A percentile compares a stretch with the other conserved stretches of the same genome.
phyloP scores from a whole-genome alignment of 1,140 invertebrate species.

The Papilio dardanus region DNA sequence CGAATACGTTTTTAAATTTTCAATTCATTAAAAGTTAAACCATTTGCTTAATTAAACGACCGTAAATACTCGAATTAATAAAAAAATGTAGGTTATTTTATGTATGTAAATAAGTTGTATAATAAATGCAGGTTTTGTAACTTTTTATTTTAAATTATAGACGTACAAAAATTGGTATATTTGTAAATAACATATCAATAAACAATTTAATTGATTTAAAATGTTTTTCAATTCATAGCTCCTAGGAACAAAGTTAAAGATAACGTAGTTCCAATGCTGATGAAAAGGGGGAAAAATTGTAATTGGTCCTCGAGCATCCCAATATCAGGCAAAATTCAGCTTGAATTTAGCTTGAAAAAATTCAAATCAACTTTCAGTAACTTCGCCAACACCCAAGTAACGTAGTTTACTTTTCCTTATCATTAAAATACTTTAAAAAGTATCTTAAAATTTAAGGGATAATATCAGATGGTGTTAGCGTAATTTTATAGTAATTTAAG shows the following conservation, averaged over 20 bases:
- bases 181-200: slow-evolving; percentile 19
- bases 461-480: neutral
- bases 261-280: neutral
- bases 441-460: too few species aligned
- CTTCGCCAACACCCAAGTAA: too few species aligned
- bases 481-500: neutral
- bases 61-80: neutral
- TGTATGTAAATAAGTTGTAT: too few species aligned
- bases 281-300: neutral
- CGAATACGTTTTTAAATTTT: neutral
- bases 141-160: neutral
- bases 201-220: neutral
- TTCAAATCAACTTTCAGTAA: too few species aligned
- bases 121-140: neutral
- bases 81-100: neutral
- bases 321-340: too few species aligned
- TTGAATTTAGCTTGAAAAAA: too few species aligned
- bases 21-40: too few species aligned
- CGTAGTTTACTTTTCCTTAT: too few species aligned
- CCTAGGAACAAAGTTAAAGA: too few species aligned
- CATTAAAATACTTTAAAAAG: neutral
- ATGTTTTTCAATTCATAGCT: neutral
- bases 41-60: too few species aligned
- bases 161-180: neutral
- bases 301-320: neutral